Evolutionary conservation across 92 coral and sea anemone genomes (phyloP).

Genomic region (Bergia puertoricense): DNA sequence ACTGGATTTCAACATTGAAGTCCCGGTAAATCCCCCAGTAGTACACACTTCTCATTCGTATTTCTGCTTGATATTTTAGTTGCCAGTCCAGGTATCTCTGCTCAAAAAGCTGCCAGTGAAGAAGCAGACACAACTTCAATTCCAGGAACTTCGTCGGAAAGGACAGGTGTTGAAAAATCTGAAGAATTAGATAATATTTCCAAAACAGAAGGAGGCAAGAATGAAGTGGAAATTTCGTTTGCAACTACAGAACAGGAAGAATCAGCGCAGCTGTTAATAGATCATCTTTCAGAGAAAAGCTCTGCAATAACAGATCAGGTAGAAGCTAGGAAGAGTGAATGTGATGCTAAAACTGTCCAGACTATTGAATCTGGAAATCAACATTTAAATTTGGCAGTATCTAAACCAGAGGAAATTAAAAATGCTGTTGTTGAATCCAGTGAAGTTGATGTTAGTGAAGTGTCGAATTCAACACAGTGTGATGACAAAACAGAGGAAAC

Average conservation of each 20-base stretch:
- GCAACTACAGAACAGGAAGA: background rate
- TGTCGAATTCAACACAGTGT: background rate
- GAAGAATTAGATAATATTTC: background rate
- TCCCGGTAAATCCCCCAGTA: background rate
- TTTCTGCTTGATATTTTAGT: conserved; percentile 2
- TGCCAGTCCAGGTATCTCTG: background rate
- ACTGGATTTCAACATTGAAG: background rate
- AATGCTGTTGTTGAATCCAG: background rate
- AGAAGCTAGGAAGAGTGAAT: background rate
- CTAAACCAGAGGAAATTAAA: background rate
- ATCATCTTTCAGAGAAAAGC: conserved; percentile 11
- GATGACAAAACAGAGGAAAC: conserved; percentile 7
- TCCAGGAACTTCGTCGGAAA: background rate
- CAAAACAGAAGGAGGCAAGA: background rate
- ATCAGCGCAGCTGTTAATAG: background rate
- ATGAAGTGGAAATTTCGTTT: background rate
- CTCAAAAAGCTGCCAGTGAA: background rate
- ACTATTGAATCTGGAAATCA: background rate
- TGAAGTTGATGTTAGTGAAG: background rate
- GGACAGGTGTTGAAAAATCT: background rate
- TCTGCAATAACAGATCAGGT: background rate
- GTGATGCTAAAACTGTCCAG: background rate
- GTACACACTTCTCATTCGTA: background rate
- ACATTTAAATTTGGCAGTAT: background rate
- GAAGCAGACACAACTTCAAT: background rate